phyloP scores from a whole-genome alignment of 2,888 invertebrate species.

The Papilio elwesi region DNA sequence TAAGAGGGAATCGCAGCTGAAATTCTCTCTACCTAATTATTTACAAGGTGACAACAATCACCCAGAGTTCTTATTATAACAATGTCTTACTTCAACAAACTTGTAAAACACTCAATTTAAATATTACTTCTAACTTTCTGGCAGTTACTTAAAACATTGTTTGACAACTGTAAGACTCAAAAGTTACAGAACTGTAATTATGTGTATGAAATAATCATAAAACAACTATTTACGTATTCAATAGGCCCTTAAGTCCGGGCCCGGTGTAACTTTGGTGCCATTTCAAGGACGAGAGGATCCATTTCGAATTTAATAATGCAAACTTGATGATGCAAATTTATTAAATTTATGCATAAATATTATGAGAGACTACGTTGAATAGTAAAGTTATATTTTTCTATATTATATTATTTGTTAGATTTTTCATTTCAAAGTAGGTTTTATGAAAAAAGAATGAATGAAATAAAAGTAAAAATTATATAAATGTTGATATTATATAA shows the following conservation, averaged over 20 bases:
- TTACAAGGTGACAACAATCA: neutral
- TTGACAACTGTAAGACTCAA: neutral
- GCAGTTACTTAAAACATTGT: neutral
- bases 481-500: too few species aligned
- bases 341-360: neutral
- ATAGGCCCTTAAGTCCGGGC: conserved; percentile 1
- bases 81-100: neutral
- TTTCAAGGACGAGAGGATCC: neutral
- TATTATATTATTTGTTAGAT: too few species aligned
- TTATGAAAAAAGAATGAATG: too few species aligned
- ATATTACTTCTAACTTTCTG: neutral
- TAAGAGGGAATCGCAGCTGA: too few species aligned
- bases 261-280: neutral
- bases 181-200: conserved; percentile 5
- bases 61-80: neutral
- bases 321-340: neutral
- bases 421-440: too few species aligned
- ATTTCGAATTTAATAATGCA: neutral
- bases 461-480: too few species aligned
- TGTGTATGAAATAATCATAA: conserved; percentile 12
- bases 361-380: neutral
- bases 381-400: too few species aligned
- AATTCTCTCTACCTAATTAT: neutral
- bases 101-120: neutral
- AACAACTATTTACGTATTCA: conserved; percentile 3